Evolutionary conservation across 2,113 vertebrate genomes (phyloP), one percentile per base, ranked within the genome.

Genomic region (Heteronetta atricapilla): DNA sequence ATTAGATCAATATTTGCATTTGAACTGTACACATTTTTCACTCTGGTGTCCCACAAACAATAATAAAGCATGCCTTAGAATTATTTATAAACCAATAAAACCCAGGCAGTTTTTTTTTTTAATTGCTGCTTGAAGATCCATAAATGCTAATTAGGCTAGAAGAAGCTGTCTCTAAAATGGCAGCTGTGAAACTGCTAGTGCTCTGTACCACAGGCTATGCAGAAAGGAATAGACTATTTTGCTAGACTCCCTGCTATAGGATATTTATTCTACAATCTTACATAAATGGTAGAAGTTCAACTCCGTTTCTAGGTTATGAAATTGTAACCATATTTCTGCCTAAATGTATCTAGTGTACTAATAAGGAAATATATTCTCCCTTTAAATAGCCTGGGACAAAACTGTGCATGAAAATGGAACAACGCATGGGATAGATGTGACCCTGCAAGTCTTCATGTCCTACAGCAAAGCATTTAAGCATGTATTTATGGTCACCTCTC

Each of bases 21-120:
- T 97, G 69, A 94, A 95, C 93, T 88, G 70, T 80, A 93, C 56
- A 86, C 79, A 94, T 94, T 97, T 97, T 97, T 97, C 85, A 95
- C 75, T 93, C 67, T 3, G 25, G 76, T 96, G 72, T 95, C 79
- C 92, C 89, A 97, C 88, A 98, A 96, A 96, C 94, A 97, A 94
- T 83, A 97, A 94, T 95, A 97, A 95, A 97, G 60, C 64, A 93
- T 95, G 62, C 55, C 82, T 68, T 82, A 70, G 68, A 90, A 95
- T 97, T 97, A 96, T 96, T 97, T 97, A 95, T 96, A 91, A 97
- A 96, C 96, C 93, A 97, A 92, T 97, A 97, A 97, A 95, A 95
- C 60, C 59, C 38, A 96, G 53, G 81, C 76, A 92, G 42, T 23
- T 12, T 56, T 95, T 95, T 95, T 87, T 95, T 97, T 96, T 92